Base-by-base conservation (phyloP, 2,888 invertebrate genomes). In the Tenthredo scrophulariae region DNA sequence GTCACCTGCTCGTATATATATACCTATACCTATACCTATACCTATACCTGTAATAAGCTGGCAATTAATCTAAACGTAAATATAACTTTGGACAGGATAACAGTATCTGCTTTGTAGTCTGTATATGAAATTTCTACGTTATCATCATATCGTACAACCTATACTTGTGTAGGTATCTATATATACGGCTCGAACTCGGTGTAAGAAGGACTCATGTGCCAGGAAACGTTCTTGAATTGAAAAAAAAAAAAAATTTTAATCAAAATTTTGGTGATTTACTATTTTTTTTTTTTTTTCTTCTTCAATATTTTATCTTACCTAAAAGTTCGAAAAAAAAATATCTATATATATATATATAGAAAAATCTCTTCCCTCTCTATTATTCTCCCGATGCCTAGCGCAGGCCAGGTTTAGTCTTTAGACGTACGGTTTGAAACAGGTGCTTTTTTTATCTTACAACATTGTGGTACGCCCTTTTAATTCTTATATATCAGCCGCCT, bases 401-500 rank as follows among this genome's bases (percentile, higher is more conserved):
- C 46, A 15, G 46, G 15, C 46, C 46, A 13, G 46, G 46, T 13
- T 13, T 15, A 15, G 4, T 46, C 6, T 22, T n/a, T 58, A 58
- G 6, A 62, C 62, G 29, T 13, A 22, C 13, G 22, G 29, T 33
- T 33, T 84, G 84, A 85, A 84, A 85, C 62, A 80, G 67, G 75
- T 77, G 67, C 62, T 10, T 67, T 67, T 67, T 85, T 84, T 46
- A 84, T 58, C 72, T 62, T 82, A 26, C 18, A 67, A 26, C 26
- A 33, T 80, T 67, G 65, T 62, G 83, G 79, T 72, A 58, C 62
- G 43, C 62, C 74, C 40, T 62, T 85, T 79, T 54, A 22, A 58
- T 85, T 65, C 54, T 67, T 86, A 50, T 77, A 85, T 83, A 54
- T 67, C 67, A 26, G 33, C 67, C 67, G 67, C 33, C 33, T 67